These are phyloP conservation scores for Drosophila planitibia DNA, from an alignment of 2,888 invertebrate genomes.

Conservation along the genomic window DNA sequence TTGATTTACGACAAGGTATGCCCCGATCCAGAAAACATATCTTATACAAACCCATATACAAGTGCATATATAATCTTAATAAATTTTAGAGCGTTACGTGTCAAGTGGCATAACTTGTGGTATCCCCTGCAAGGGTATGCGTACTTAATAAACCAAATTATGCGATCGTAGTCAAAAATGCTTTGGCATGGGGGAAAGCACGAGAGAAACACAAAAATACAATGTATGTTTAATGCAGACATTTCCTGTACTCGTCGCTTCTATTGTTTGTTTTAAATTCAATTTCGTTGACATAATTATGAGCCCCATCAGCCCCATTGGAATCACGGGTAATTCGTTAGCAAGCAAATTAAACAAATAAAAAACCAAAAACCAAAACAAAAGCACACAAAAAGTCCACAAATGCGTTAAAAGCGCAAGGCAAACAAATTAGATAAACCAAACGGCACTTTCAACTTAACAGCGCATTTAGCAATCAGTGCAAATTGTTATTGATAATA, in stretches of 20 bases:
- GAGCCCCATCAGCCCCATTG: slow-evolving; percentile 26
- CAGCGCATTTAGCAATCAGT: slow-evolving; percentile 46
- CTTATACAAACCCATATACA: neutral
- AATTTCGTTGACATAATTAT: slow-evolving; percentile 59
- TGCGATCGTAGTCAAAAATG: slow-evolving; percentile 28
- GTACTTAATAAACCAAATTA: slow-evolving; percentile 19
- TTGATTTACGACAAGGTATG: neutral
- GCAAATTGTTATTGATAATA: slow-evolving; percentile 44
- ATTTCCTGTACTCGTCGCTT: slow-evolving; percentile 17
- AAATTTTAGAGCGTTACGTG: neutral
- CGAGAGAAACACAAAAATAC: neutral
- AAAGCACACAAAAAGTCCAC: neutral
- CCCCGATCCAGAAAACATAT: neutral
- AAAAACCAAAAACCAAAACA: slow-evolving; percentile 6
- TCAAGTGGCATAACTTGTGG: neutral
- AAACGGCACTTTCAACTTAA: slow-evolving; percentile 30
- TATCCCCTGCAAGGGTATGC: neutral
- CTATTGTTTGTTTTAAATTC: slow-evolving; percentile 64
- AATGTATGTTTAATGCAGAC: slow-evolving; percentile 15
- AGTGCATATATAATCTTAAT: neutral
- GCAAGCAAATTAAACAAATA: slow-evolving; percentile 57
- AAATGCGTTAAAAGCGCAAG: slow-evolving; percentile 13
- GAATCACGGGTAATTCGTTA: slow-evolving; percentile 67
- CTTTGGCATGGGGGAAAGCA: slow-evolving; percentile 4
- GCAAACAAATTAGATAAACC: slow-evolving; percentile 46